A percentile compares a stretch with the other conserved stretches of the same genome.
Evolutionary conservation across 2,797 vertebrate genomes (phyloP).

Genomic region (Tinamus major): DNA sequence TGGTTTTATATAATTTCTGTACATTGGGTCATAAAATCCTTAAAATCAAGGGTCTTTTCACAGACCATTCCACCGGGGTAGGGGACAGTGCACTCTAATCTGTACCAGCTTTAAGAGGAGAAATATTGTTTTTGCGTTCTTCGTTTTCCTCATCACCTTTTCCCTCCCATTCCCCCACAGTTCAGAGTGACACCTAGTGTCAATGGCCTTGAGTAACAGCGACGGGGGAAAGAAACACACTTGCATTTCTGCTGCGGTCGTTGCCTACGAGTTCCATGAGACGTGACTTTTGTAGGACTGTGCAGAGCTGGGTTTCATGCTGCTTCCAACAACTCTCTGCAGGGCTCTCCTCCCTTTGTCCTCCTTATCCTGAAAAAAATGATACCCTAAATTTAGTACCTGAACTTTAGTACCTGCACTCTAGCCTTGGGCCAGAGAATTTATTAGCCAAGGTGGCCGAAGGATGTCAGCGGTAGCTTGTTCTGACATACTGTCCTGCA

Average conservation of each 20-base stretch:
- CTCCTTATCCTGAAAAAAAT: background rate
- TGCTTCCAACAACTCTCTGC: background rate
- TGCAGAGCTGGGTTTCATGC: background rate
- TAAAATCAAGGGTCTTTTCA: accelerated
- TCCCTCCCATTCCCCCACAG: background rate
- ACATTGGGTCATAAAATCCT: background rate
- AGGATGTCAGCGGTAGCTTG: background rate
- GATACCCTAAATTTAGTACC: background rate
- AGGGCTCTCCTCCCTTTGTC: background rate
- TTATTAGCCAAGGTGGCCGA: background rate
- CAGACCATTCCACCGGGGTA: background rate
- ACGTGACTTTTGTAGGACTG: background rate
- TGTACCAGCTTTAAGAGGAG: background rate
- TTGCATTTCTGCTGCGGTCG: background rate
- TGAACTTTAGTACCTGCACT: background rate
- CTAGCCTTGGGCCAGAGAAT: background rate
- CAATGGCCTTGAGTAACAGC: background rate
- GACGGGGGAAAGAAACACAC: background rate
- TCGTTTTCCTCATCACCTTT: background rate
- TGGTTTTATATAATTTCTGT: background rate
- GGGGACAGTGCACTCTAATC: background rate
- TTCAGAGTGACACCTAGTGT: slow-evolving; percentile 35
- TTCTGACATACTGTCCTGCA: background rate
- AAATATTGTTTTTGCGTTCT: background rate
- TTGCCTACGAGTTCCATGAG: no score